Evolutionary conservation across 30 jellyfish, hydroid and myxozoan genomes (phyloP).

Genomic region (Pelagia noctiluca): DNA sequence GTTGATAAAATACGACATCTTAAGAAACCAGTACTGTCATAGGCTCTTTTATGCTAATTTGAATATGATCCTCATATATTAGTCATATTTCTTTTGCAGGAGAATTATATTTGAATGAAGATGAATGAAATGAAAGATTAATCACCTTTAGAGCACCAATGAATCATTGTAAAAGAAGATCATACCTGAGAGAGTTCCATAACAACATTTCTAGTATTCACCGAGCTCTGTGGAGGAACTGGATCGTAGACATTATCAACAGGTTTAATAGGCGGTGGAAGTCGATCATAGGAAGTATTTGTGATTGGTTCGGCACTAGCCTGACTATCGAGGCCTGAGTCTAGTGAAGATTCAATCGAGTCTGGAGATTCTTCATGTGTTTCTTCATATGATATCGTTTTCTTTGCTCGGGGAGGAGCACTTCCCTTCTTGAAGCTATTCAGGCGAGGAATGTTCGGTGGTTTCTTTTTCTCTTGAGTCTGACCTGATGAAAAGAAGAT

Average conservation of each 20-base stretch:
- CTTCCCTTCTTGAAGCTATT: slow-evolving; percentile 86
- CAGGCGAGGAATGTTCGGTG: slow-evolving; percentile 80
- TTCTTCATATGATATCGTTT: slow-evolving; percentile 9
- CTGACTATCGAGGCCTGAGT: slow-evolving; percentile 56
- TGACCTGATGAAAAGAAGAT: slow-evolving; percentile 12
- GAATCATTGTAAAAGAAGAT: too few relatives aligned
- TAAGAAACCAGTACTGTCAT: too few relatives aligned
- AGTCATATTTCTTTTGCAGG: too few relatives aligned
- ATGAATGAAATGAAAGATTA: too few relatives aligned
- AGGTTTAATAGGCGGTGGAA: slow-evolving; percentile 19
- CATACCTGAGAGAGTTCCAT: slow-evolving; percentile 35
- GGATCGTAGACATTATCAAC: slow-evolving; percentile 49
- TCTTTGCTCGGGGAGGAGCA: slow-evolving; percentile 32
- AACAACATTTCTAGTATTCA: slow-evolving; percentile 25
- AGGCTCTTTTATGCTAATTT: too few relatives aligned
- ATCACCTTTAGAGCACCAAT: too few relatives aligned
- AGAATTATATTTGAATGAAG: too few relatives aligned
- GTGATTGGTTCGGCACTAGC: slow-evolving; percentile 7
- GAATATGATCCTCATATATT: too few relatives aligned
- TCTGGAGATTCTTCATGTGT: slow-evolving; percentile 36
- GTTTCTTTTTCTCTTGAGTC: slow-evolving; percentile 65
- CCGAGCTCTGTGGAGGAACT: slow-evolving; percentile 31
- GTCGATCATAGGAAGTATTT: slow-evolving; percentile 28
- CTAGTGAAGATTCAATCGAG: slow-evolving; percentile 47
- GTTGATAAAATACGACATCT: too few relatives aligned